Conservation (phyloP, 2,113 vertebrate genomes). For the Ia io region DNA sequence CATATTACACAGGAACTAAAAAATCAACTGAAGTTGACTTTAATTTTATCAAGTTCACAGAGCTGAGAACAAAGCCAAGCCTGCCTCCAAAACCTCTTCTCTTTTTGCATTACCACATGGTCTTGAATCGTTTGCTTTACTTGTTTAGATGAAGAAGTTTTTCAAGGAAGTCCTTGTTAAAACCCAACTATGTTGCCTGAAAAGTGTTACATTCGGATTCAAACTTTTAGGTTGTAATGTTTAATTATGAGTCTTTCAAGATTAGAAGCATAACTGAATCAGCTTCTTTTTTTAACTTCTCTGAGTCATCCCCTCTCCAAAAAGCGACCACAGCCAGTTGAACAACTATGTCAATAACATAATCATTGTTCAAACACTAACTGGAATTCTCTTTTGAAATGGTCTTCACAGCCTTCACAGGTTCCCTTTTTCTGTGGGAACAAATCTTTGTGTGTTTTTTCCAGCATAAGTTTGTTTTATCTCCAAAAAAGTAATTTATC, state of each 20-base stretch:
- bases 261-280: not conserved
- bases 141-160: not conserved
- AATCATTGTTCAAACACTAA: not conserved
- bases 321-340: not conserved
- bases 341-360: not conserved
- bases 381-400: not conserved
- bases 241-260: not conserved
- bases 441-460: not conserved
- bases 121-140: not conserved
- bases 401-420: not conserved
- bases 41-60: not conserved
- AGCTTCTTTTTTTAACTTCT: not conserved
- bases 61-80: not conserved
- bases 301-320: not conserved
- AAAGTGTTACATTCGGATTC: not conserved
- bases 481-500: not conserved
- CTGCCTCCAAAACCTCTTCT: not conserved
- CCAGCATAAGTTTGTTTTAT: not conserved
- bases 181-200: not conserved
- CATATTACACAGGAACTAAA: not conserved
- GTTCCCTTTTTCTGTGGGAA: not conserved
- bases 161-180: constrained; percentile 10
- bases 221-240: not conserved
- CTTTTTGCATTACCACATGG: not conserved
- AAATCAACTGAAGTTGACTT: not conserved